Conservation (phyloP, 2,797 vertebrate genomes). For the Dallia pectoralis region DNA sequence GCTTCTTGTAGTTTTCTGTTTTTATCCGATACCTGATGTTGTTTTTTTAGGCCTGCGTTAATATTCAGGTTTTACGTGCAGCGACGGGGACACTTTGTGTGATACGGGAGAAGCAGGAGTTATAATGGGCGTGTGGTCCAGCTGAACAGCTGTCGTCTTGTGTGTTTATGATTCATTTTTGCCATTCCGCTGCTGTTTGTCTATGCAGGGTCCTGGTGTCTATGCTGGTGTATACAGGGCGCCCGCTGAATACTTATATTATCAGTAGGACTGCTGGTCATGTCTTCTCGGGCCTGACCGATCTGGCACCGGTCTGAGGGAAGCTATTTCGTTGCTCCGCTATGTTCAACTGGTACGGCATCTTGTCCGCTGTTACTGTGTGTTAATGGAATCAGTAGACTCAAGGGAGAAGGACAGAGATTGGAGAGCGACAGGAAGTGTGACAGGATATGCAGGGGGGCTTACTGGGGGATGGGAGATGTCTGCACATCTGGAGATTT, state of each 20-base stretch:
- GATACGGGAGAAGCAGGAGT: neutral
- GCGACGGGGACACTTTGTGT: neutral
- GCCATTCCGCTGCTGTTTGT: conserved; percentile 51
- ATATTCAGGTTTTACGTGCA: neutral
- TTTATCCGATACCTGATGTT: neutral
- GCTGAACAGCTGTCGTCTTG: conserved; percentile 47
- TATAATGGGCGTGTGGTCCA: conserved; percentile 1
- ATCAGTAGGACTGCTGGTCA: conserved; percentile 62
- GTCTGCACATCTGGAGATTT: too few relatives aligned
- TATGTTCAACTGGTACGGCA: too few relatives aligned
- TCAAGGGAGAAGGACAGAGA: neutral
- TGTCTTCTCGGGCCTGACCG: too few relatives aligned
- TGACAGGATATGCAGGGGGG: too few relatives aligned
- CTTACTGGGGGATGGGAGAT: too few relatives aligned
- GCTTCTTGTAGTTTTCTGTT: neutral
- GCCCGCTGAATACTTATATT: conserved; percentile 70
- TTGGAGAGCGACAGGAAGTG: neutral
- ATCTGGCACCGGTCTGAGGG: too few relatives aligned
- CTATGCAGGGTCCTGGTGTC: conserved; percentile 47
- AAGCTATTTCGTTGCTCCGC: too few relatives aligned
- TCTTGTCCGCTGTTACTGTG: neutral
- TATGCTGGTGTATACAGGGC: conserved; percentile 41
- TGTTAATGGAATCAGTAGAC: neutral
- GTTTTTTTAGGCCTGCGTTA: neutral
- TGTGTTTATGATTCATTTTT: conserved; percentile 61